Base-by-base conservation (phyloP, 1,140 invertebrate species). In the Reticulitermes speratus region DNA sequence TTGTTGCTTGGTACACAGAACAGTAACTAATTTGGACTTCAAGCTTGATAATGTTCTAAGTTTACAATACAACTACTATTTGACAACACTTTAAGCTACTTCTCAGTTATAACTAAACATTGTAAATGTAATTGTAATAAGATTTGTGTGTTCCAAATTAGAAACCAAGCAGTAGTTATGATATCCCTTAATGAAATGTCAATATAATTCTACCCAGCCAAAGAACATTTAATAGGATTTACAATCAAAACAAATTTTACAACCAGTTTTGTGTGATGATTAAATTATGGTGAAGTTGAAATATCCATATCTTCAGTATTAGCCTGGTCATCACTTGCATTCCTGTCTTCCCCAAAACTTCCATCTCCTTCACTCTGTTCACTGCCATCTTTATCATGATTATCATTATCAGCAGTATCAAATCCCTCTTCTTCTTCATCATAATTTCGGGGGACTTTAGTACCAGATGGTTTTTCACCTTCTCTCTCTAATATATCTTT, bases 261-360 rank as follows among this genome's bases (percentile, higher is more conserved):
- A 55, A 55, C 52, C 52, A 55, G 19, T 55, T 55, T 84, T 38
- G 5, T 55, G 25, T 84, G 32, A 45, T 30, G n/a, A 84, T 84
- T 9, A 55, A 55, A 84, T 86, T 83, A 88, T 55, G 88, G 88
- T 84, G 88, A 89, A 44, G 88, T 88, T 32, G 93, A 93, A 88
- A 93, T 93, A 89, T 93, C 93, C 93, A 93, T 93, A 89, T 93
- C 93, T 89, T 93, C 92, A 44, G 92, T 92, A 87, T 93, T 92
- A 82, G 65, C 85, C 32, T 81, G 82, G 32, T 84, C 44, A 82
- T 81, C 52, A 85, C 45, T 85, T 85, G 88, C 88, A 84, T 83
- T 86, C 83, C 87, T 86, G 23, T 87, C 86, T 84, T 88, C 88
- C 19, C 84, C 52, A 75, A n/a, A 30, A 84, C 75, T 86, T 83